A percentile compares a stretch with the other conserved stretches of the same genome.
Conservation (phyloP, 2,113 vertebrate species). For the Baryphthengus martii region DNA sequence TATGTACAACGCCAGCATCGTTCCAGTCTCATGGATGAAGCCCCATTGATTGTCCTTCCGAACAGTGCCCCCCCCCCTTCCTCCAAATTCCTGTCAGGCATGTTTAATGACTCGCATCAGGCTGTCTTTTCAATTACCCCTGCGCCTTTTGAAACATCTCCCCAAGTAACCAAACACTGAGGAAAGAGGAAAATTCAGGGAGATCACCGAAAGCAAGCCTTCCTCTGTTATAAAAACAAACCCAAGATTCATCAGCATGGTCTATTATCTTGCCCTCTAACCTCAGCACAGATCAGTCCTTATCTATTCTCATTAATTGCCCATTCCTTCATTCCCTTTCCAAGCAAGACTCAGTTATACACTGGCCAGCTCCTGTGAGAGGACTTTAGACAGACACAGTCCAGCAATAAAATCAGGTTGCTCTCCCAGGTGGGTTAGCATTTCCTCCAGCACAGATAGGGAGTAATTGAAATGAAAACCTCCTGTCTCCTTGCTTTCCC, state of each 20-base stretch:
- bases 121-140: constrained; percentile 27
- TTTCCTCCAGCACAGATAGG: constrained; percentile 34
- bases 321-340: neutral
- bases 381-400: neutral
- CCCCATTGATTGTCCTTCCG: neutral
- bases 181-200: neutral
- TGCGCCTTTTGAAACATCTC: neutral
- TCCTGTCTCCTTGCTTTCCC: neutral
- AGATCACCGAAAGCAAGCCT: neutral
- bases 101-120: neutral
- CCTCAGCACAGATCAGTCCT: neutral
- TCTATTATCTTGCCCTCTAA: neutral
- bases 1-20: neutral
- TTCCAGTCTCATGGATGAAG: neutral
- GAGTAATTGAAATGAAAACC: constrained; percentile 48
- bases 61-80: neutral
- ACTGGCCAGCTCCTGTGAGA: neutral
- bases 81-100: neutral
- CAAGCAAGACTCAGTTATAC: neutral
- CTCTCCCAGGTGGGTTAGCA: constrained; percentile 7
- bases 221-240: neutral
- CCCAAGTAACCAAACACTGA: neutral
- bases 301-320: neutral
- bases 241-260: neutral
- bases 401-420: constrained; percentile 29